Evolutionary conservation across 2,797 vertebrate species (phyloP).

Genomic region (Spatula clypeata): DNA sequence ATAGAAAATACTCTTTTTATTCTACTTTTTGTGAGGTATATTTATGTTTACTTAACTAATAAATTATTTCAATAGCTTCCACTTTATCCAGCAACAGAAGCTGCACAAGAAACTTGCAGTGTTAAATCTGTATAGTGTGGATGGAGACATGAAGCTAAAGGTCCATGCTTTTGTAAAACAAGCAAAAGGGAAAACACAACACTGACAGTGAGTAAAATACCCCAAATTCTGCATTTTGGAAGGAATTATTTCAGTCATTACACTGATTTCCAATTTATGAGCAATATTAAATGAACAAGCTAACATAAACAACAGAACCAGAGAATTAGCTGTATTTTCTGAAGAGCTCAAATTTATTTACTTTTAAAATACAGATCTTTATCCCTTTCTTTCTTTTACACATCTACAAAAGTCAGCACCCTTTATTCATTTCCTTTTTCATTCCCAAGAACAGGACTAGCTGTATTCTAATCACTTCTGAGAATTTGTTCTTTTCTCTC

Average conservation of each 20-base stretch:
- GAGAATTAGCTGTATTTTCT: background rate
- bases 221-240: background rate
- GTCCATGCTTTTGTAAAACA: background rate
- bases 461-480: background rate
- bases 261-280: background rate
- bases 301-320: background rate
- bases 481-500: fast-evolving
- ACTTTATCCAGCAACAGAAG: background rate
- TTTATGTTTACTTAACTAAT: background rate
- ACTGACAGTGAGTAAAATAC: background rate
- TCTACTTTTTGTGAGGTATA: background rate
- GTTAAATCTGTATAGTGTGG: background rate
- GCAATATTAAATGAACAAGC: background rate
- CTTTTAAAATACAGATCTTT: background rate
- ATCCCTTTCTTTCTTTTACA: background rate
- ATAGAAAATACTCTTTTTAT: background rate
- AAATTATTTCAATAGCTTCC: background rate
- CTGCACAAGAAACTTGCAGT: background rate
- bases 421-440: background rate
- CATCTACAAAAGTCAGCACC: background rate
- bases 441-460: background rate
- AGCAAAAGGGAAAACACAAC: background rate
- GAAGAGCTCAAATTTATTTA: background rate
- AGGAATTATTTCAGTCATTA: background rate
- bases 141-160: background rate